A percentile compares a stretch with the other conserved stretches of the same genome.
phyloP scores from a whole-genome alignment of 1,140 invertebrate genomes.

The Diachasmimorpha longicaudata region DNA sequence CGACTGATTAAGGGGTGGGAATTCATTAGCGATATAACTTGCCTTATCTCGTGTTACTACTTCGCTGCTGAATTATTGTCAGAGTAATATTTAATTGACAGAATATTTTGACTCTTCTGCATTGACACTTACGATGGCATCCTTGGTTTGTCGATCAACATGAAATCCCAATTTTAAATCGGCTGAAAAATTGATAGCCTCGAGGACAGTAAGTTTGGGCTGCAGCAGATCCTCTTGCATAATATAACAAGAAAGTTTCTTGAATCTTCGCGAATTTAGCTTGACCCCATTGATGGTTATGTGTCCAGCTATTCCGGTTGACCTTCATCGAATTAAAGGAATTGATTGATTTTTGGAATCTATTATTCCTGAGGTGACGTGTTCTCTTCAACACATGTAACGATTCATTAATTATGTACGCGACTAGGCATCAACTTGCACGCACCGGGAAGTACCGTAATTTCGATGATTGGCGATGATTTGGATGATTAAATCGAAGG shows the following conservation, averaged over 20 bases:
- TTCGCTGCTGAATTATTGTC: too few species aligned
- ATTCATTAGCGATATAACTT: too few species aligned
- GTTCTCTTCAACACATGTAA: too few species aligned
- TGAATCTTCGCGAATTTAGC: conserved; percentile 77
- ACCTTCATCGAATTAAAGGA: conserved; percentile 52
- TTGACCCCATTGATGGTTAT: conserved; percentile 78
- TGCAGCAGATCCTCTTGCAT: conserved; percentile 93
- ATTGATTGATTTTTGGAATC: not conserved
- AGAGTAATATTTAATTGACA: too few species aligned
- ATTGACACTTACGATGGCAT: conserved; percentile 70
- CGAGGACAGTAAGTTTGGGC: conserved; percentile 82
- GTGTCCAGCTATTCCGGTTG: conserved; percentile 65
- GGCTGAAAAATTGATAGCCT: conserved; percentile 85
- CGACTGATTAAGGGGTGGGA: too few species aligned
- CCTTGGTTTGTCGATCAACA: conserved; percentile 70
- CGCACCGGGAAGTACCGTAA: too few species aligned
- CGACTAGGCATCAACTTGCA: too few species aligned
- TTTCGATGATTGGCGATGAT: too few species aligned
- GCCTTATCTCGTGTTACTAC: too few species aligned
- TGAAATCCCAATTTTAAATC: conserved; percentile 83
- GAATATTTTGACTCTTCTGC: too few species aligned
- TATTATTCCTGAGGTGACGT: not conserved
- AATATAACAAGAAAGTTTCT: conserved; percentile 90
- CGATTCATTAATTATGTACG: too few species aligned
- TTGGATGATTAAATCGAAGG: too few species aligned